phyloP scores from a whole-genome alignment of 2,113 vertebrate species.

The Hippopotamus amphibius region DNA sequence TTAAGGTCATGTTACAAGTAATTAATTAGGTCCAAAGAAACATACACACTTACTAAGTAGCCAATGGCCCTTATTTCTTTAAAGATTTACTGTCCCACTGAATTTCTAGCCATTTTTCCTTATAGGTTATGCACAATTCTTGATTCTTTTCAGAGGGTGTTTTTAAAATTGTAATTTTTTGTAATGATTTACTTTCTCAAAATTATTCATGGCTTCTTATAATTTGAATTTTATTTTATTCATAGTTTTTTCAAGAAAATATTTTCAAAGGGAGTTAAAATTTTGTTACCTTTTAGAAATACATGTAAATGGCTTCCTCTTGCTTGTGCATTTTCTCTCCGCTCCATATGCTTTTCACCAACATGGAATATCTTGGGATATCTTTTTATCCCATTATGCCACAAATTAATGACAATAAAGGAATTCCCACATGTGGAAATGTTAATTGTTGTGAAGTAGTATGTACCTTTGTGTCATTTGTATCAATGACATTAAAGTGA shows the following conservation, averaged over 20 bases:
- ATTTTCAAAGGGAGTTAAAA: slow-evolving; percentile 14
- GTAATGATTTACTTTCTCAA: neutral
- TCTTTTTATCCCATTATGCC: neutral
- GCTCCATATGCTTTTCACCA: neutral
- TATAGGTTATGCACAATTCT: neutral
- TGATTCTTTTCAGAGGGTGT: slow-evolving; percentile 61
- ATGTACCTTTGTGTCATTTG: slow-evolving; percentile 55
- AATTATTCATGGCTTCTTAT: slow-evolving; percentile 7
- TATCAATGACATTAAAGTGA: slow-evolving; percentile 43
- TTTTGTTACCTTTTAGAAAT: slow-evolving; percentile 44
- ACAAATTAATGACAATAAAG: slow-evolving; percentile 27
- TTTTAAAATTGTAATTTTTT: slow-evolving; percentile 1
- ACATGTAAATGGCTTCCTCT: neutral
- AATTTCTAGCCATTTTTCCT: slow-evolving; percentile 42
- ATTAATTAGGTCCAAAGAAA: slow-evolving; percentile 29
- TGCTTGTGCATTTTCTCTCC: slow-evolving; percentile 44
- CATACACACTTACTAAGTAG: neutral
- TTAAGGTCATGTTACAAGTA: neutral
- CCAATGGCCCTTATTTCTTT: slow-evolving; percentile 23
- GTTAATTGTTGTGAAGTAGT: slow-evolving; percentile 24
- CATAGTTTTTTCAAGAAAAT: neutral
- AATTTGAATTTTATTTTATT: neutral
- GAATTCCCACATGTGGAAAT: neutral
- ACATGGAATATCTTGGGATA: neutral
- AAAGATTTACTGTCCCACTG: neutral